Evolutionary conservation across 2,797 vertebrate genomes (phyloP).

Genomic region (Lemur catta): DNA sequence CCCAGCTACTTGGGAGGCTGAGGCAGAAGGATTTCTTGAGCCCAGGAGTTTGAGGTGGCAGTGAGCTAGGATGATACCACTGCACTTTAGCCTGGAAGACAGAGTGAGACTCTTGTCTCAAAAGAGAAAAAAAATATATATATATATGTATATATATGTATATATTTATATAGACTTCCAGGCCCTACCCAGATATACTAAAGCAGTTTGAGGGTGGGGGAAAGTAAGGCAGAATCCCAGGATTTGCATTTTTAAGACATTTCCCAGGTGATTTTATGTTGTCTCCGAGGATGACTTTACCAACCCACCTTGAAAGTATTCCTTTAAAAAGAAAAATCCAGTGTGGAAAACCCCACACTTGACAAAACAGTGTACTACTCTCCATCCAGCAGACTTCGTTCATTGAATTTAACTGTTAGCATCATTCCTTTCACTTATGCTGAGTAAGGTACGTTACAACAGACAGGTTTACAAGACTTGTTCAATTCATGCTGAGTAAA

Average conservation of each 20-base stretch:
- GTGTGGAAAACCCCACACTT: background rate
- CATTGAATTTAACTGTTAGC: background rate
- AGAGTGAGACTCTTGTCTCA: background rate
- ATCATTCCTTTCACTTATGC: background rate
- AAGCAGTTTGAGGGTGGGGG: background rate
- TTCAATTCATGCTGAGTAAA: slow-evolving; percentile 2
- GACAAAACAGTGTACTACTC: background rate
- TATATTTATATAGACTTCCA: background rate
- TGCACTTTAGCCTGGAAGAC: background rate
- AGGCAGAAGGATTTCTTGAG: background rate
- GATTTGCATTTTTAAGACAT: background rate
- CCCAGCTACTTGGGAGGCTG: background rate
- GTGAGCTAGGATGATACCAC: background rate
- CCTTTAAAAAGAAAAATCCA: background rate
- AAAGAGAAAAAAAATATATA: background rate
- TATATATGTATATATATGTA: background rate
- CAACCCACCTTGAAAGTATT: slow-evolving; percentile 4
- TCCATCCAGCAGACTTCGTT: background rate
- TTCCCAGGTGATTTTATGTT: background rate
- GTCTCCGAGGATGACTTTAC: background rate
- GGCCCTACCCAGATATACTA: background rate
- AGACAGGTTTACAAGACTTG: background rate
- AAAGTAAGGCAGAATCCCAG: background rate
- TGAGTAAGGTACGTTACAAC: background rate
- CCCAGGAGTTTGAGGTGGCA: background rate